Percentiles rank a stretch among this genome's conserved stretches.
Conservation (phyloP, 2,888 invertebrate genomes). For the Leptopterna dolabrata region DNA sequence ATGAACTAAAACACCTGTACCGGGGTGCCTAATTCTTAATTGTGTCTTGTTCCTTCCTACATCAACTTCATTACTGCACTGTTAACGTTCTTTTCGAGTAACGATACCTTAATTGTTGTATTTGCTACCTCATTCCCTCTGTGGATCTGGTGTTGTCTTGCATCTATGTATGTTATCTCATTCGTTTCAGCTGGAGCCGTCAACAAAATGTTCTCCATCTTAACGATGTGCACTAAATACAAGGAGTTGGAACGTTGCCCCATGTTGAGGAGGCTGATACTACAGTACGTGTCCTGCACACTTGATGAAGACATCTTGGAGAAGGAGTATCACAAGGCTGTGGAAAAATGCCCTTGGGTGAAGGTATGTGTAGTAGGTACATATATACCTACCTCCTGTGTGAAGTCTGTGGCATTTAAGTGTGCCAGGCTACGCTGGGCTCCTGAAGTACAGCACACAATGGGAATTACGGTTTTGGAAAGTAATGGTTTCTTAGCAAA, state of each 20-base stretch:
- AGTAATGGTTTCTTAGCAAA: no score
- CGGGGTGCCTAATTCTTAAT: no score
- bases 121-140: no score
- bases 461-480: no score
- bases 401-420: no score
- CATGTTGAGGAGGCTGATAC: constrained; percentile 72
- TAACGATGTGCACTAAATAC: constrained; percentile 12
- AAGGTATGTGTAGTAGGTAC: constrained; percentile 68
- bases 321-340: constrained; percentile 70
- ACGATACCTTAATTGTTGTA: no score
- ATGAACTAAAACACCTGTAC: no score
- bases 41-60: not conserved
- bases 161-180: no score
- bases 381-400: no score
- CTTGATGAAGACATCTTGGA: constrained; percentile 67
- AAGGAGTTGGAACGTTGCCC: constrained; percentile 61
- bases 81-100: not conserved
- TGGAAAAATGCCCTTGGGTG: constrained; percentile 75
- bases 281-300: constrained; percentile 70
- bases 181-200: constrained; percentile 25
- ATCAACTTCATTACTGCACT: not conserved
- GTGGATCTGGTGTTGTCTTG: no score
- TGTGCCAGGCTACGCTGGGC: no score
- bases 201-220: constrained; percentile 31
- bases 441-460: no score